Percentiles rank a stretch among this genome's conserved stretches.
phyloP scores from a whole-genome alignment of 2,888 invertebrate genomes.

The Rhamphomyia laevipes region DNA sequence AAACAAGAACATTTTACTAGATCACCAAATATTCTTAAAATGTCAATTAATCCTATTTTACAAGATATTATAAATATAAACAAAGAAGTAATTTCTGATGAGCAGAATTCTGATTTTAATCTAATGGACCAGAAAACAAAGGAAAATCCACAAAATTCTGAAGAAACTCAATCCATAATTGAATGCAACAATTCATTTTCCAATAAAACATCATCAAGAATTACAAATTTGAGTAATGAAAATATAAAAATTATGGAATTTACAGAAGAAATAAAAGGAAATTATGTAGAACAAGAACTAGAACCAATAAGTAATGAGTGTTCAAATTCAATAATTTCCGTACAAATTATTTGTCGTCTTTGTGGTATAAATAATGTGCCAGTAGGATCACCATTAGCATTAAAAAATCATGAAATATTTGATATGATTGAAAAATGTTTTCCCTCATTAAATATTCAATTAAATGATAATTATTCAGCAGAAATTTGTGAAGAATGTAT shows the following conservation, averaged over 20 bases:
- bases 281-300: background rate
- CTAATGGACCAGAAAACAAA: too few species aligned
- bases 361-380: constrained; percentile 21
- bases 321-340: background rate
- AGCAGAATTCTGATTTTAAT: too few species aligned
- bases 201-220: too few species aligned
- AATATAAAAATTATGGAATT: background rate
- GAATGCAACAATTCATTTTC: too few species aligned
- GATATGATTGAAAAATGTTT: constrained; percentile 36
- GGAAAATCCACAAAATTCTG: too few species aligned
- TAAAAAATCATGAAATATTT: constrained; percentile 30
- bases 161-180: too few species aligned
- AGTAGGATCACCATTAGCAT: background rate
- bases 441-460: constrained; percentile 32
- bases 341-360: constrained; percentile 24
- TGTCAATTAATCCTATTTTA: background rate
- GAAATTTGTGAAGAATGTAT: constrained; percentile 29
- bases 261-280: background rate
- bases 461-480: constrained; percentile 32
- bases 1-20: too few species aligned
- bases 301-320: background rate
- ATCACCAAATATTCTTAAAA: too few species aligned
- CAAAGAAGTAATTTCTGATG: background rate
- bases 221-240: too few species aligned
- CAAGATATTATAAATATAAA: background rate